Conservation (phyloP, 2,888 invertebrate species). For the Endotricha flammealis region DNA sequence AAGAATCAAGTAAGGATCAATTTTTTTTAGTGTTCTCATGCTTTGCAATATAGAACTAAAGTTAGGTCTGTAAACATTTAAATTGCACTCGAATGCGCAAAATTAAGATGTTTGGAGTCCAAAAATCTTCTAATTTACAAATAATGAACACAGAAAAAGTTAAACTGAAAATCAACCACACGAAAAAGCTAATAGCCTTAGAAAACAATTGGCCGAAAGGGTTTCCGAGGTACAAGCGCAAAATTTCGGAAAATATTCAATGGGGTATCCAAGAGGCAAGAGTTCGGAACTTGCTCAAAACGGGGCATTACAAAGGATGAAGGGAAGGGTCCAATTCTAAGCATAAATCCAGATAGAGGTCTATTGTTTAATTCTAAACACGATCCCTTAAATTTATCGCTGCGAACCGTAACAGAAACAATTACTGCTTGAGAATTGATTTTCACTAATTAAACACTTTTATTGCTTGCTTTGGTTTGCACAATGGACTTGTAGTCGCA, state of each 20-base stretch:
- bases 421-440: conserved; percentile 50
- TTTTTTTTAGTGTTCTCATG: too few relatives aligned
- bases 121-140: too few relatives aligned
- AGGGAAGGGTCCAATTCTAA: conserved; percentile 21
- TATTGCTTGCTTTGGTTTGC: conserved; percentile 29
- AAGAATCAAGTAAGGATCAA: too few relatives aligned
- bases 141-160: too few relatives aligned
- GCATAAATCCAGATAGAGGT: conserved; percentile 32
- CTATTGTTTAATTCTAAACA: conserved; percentile 51
- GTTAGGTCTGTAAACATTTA: too few relatives aligned
- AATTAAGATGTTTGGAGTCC: too few relatives aligned
- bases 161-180: neutral
- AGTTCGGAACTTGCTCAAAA: conserved; percentile 11
- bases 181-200: conserved; percentile 4
- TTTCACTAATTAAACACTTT: conserved; percentile 54
- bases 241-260: conserved; percentile 12
- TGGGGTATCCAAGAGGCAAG: neutral
- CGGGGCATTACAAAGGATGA: conserved; percentile 22
- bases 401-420: conserved; percentile 39
- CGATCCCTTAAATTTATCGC: conserved; percentile 43
- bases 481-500: neutral
- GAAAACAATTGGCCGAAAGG: conserved; percentile 3
- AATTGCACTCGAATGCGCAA: too few relatives aligned
- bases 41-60: too few relatives aligned
- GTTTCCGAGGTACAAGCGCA: neutral